Percentiles rank a stretch among this genome's conserved stretches.
phyloP scores from a whole-genome alignment of 2,888 invertebrate species.

The Cataglyphis rosenhaueri region DNA sequence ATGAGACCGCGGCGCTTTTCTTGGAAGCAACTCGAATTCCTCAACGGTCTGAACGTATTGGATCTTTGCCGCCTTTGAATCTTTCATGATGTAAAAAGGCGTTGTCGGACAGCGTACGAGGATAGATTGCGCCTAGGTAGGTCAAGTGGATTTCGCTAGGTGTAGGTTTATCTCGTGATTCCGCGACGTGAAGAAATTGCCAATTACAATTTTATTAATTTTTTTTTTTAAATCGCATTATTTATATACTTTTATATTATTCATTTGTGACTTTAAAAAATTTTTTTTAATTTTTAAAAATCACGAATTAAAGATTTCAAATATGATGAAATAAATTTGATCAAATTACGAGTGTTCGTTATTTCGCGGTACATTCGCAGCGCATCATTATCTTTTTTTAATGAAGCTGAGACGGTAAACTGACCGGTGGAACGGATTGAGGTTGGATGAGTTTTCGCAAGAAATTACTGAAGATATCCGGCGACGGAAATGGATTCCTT shows the following conservation, averaged over 20 bases:
- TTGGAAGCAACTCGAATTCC: slow-evolving; percentile 20
- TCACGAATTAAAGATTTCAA: neutral
- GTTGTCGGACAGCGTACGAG: slow-evolving; percentile 31
- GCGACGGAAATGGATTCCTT: slow-evolving; percentile 22
- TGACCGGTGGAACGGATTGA: neutral
- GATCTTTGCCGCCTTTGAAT: slow-evolving; percentile 40
- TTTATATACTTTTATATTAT: neutral
- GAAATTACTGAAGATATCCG: slow-evolving; percentile 16
- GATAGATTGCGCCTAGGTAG: slow-evolving; percentile 30
- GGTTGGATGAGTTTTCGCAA: neutral
- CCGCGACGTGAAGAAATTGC: neutral
- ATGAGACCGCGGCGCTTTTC: slow-evolving; percentile 38
- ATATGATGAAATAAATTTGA: neutral
- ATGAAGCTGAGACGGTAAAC: neutral
- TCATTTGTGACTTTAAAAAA: neutral
- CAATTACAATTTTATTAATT: slow-evolving; percentile 24
- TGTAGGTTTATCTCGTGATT: neutral
- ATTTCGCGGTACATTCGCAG: neutral
- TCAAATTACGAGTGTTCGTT: neutral
- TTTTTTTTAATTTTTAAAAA: neutral
- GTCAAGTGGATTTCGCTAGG: slow-evolving; percentile 14
- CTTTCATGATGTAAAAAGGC: slow-evolving; percentile 50
- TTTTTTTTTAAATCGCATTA: neutral
- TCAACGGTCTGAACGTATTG: slow-evolving; percentile 40
- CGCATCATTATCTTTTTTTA: neutral